These are phyloP conservation scores for Xanthorhoe designata DNA, from an alignment of 2,888 invertebrate species.

Conservation along the genomic window DNA sequence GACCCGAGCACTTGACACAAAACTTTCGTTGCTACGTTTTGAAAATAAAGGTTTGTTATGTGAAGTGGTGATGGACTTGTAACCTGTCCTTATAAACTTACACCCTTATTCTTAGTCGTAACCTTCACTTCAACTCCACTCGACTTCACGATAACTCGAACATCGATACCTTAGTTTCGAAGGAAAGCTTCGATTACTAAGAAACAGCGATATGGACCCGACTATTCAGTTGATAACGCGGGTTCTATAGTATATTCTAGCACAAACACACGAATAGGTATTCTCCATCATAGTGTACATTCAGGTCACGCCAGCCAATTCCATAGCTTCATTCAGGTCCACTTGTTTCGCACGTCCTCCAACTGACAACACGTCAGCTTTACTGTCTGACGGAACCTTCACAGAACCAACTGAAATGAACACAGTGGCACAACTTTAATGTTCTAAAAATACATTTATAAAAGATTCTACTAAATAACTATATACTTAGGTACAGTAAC, in stretches of 20 bases:
- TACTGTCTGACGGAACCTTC: not conserved
- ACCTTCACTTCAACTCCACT: no score
- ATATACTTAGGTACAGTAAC: no score
- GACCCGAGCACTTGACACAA: not conserved
- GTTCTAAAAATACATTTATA: not conserved
- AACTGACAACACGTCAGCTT: conserved; percentile 1
- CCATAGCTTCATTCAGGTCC: conserved; percentile 9
- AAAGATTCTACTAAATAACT: not conserved
- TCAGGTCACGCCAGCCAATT: conserved; percentile 8
- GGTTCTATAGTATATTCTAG: no score
- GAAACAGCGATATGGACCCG: no score
- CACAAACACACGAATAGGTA: not conserved
- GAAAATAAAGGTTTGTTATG: no score
- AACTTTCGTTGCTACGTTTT: not conserved
- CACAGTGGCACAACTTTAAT: not conserved
- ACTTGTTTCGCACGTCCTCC: conserved; percentile 6
- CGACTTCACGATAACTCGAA: no score
- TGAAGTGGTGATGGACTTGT: no score
- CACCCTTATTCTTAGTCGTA: no score
- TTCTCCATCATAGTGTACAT: not conserved
- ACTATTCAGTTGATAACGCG: no score
- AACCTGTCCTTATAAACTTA: no score
- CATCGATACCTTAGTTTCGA: no score
- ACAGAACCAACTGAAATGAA: not conserved
- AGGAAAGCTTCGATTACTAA: no score